Evolutionary conservation across 2,113 vertebrate genomes (phyloP).

Genomic region (Dromaius novaehollandiae): DNA sequence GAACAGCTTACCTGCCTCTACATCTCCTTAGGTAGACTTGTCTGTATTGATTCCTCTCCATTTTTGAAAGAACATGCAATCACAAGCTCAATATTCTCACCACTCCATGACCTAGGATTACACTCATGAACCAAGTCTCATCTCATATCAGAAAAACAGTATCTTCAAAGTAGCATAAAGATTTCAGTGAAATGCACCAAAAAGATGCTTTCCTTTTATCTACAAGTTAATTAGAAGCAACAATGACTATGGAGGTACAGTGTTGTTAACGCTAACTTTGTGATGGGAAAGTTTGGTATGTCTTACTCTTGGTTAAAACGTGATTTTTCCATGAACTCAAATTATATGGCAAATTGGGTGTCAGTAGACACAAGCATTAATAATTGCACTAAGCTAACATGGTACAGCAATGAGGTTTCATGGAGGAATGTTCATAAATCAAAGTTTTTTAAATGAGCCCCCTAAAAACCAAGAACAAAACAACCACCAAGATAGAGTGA

Average conservation of each 20-base stretch:
- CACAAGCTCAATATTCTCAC: neutral
- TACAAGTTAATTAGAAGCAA: neutral
- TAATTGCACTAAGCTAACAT: neutral
- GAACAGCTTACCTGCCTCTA: neutral
- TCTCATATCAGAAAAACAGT: neutral
- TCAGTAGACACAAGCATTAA: neutral
- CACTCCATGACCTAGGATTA: neutral
- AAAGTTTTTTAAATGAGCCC: neutral
- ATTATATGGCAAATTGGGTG: neutral
- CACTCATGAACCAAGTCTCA: rapidly evolving
- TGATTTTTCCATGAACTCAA: neutral
- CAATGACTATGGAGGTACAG: rapidly evolving
- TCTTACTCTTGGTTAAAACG: neutral
- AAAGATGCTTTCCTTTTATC: neutral
- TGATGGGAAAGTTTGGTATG: neutral
- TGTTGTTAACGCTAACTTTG: neutral
- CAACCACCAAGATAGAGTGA: neutral
- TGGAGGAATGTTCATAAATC: neutral
- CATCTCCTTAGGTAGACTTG: rapidly evolving
- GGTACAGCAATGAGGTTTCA: neutral
- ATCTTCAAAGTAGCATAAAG: neutral
- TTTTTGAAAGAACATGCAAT: neutral
- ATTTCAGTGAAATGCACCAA: neutral
- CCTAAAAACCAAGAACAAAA: neutral
- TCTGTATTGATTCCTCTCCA: neutral